A percentile compares a stretch with the other conserved stretches of the same genome.
Conservation (phyloP, 2,888 invertebrate genomes). For the Tuta absoluta region DNA sequence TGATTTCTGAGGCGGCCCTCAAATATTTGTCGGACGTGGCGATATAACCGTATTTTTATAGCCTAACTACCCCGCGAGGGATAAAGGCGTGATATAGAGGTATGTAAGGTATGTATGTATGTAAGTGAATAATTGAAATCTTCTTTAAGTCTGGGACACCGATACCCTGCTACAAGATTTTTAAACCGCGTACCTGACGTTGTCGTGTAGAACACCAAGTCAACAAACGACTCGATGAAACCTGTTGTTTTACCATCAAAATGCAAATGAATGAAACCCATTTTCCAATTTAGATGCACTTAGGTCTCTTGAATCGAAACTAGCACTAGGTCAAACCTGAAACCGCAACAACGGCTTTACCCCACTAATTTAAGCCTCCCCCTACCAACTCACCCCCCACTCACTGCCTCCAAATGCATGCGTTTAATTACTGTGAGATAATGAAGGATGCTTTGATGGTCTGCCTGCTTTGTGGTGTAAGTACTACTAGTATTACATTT, state of each 20-base stretch:
- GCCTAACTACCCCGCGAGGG: no score
- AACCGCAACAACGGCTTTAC: constrained; percentile 1
- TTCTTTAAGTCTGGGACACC: no score
- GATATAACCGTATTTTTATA: no score
- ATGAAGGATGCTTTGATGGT: not conserved
- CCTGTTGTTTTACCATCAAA: not conserved
- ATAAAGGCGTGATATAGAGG: no score
- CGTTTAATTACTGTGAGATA: not conserved
- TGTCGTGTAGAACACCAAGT: no score
- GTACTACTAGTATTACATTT: not conserved
- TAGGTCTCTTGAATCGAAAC: not conserved
- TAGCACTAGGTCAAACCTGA: constrained; percentile 3
- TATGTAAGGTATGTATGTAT: no score
- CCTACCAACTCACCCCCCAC: not conserved
- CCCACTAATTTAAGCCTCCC: not conserved
- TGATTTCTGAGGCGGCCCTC: no score
- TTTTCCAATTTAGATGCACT: constrained; percentile 4
- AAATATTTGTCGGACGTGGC: no score
- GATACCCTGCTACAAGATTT: no score
- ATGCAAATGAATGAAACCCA: not conserved
- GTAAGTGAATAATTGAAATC: no score
- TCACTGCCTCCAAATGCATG: not conserved
- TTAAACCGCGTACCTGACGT: no score
- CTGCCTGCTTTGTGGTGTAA: not conserved
- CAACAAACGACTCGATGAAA: not conserved